Percentiles rank a stretch among this genome's conserved stretches.
phyloP scores from a whole-genome alignment of 2,113 vertebrate species.

The Chelonoidis abingdonii region DNA sequence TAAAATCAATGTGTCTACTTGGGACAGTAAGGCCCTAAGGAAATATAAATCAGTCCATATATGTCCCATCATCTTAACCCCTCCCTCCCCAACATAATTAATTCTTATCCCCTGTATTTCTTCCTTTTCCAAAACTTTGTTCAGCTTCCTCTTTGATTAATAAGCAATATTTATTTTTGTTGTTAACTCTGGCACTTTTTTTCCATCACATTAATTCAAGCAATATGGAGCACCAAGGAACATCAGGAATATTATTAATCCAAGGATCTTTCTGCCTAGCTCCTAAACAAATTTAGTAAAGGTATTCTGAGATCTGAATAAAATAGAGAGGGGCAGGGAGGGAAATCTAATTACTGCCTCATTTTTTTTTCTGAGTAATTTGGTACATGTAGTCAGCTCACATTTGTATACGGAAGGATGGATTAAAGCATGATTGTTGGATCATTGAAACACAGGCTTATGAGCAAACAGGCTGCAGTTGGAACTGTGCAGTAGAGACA shows the following conservation, averaged over 20 bases:
- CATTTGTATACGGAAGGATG: neutral
- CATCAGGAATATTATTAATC: constrained; percentile 62
- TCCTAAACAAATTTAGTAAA: constrained; percentile 56
- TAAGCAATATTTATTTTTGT: constrained; percentile 65
- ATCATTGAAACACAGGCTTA: neutral
- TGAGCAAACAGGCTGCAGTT: neutral
- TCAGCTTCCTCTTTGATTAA: constrained; percentile 55
- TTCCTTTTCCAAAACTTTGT: constrained; percentile 47
- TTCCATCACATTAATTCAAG: constrained; percentile 67
- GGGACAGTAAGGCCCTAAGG: neutral
- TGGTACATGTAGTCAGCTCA: neutral
- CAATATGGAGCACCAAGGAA: constrained; percentile 42
- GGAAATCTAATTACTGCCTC: neutral
- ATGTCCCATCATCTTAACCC: neutral
- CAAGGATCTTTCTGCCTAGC: constrained; percentile 52
- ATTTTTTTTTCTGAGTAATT: constrained; percentile 65
- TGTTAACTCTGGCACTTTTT: constrained; percentile 60
- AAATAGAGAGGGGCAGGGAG: constrained; percentile 24
- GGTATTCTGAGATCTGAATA: constrained; percentile 19
- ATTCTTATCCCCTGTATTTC: neutral
- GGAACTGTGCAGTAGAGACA: neutral
- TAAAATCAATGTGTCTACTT: neutral
- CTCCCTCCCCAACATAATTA: neutral
- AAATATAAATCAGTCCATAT: neutral
- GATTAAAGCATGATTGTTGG: neutral